Conservation (phyloP, 2,888 invertebrate genomes). For the Apamea monoglypha region DNA sequence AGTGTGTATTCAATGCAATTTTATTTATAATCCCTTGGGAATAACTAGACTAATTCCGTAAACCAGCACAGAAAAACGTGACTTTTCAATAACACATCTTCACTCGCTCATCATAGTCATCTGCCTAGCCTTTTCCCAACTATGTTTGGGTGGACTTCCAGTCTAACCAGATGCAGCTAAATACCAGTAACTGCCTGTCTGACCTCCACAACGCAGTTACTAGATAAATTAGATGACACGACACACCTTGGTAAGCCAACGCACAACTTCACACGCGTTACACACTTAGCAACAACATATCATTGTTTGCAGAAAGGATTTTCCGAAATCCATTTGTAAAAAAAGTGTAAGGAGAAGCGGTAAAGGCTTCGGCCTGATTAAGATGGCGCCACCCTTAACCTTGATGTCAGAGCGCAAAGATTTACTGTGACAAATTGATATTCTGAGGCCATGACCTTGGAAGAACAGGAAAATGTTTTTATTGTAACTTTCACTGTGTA, state of each 20-base stretch:
- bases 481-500: slow-evolving; percentile 11
- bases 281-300: slow-evolving; percentile 2
- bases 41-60: neutral
- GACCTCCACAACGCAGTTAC: neutral
- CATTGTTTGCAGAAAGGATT: slow-evolving; percentile 2
- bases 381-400: slow-evolving; percentile 62
- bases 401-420: slow-evolving; percentile 44
- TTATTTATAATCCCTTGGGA: neutral
- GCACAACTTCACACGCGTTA: too few relatives aligned
- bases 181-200: neutral
- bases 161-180: neutral
- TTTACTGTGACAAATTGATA: slow-evolving; percentile 61
- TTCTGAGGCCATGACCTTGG: slow-evolving; percentile 40
- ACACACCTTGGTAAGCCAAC: neutral
- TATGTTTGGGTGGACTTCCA: neutral
- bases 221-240: neutral
- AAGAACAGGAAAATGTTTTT: slow-evolving; percentile 39
- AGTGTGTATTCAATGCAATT: neutral
- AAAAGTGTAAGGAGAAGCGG: slow-evolving; percentile 19
- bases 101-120: neutral
- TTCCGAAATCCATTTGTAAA: slow-evolving; percentile 19
- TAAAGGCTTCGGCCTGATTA: slow-evolving; percentile 54
- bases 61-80: neutral
- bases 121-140: neutral
- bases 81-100: neutral